These are phyloP conservation scores for Toxotes lorentzi DNA, from an alignment of 2,797 vertebrate species.

Conservation along the genomic window DNA sequence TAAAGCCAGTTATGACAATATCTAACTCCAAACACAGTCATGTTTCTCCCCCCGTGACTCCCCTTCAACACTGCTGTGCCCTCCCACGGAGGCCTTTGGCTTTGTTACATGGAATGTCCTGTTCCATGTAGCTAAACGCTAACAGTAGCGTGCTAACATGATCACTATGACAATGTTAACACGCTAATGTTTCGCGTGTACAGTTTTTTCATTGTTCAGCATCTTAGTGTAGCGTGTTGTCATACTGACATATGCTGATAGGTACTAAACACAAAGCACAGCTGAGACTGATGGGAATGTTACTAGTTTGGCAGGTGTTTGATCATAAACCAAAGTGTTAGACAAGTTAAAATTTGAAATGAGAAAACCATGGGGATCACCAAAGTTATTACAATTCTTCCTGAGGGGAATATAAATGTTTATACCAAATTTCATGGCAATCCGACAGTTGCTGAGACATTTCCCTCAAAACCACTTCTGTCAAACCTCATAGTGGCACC, in stretches of 20 bases:
- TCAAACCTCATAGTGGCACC: conserved; percentile 1
- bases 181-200: neutral
- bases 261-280: neutral
- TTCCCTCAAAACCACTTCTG: conserved; percentile 18
- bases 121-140: neutral
- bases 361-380: conserved; percentile 1
- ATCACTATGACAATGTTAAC: neutral
- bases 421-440: conserved; percentile 13
- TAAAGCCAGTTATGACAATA: no score
- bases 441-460: conserved; percentile 5
- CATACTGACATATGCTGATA: no score
- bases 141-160: neutral
- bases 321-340: neutral
- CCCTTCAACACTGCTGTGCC: neutral
- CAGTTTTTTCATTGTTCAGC: neutral
- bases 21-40: no score
- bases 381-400: conserved; percentile 33
- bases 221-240: neutral
- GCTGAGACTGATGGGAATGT: neutral
- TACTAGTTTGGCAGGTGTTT: neutral
- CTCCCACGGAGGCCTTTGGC: neutral
- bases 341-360: conserved; percentile 6
- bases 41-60: no score
- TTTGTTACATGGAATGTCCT: neutral
- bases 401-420: conserved; percentile 3